These are phyloP conservation scores for Accipiter virgatus DNA, from an alignment of 2,113 vertebrate genomes.

Conservation along the genomic window DNA sequence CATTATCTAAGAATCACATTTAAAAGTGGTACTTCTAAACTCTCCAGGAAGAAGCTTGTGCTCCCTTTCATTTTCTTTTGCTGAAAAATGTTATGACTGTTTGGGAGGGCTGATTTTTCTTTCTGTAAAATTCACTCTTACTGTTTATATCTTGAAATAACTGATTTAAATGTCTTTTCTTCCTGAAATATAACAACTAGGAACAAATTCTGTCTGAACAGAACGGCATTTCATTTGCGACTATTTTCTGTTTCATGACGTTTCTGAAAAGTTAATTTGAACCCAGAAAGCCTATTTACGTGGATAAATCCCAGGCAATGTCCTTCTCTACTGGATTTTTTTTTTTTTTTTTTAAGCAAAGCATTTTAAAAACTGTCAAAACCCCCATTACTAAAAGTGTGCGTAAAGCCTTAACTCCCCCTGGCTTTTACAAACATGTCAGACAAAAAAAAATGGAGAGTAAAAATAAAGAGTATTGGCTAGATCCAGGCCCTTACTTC, in stretches of 20 bases:
- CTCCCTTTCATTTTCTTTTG: not conserved
- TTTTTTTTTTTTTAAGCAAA: not conserved
- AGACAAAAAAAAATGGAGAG: not conserved
- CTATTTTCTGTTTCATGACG: not conserved
- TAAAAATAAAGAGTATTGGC: not conserved
- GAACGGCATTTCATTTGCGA: not conserved
- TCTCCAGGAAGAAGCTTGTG: not conserved
- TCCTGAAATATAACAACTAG: not conserved
- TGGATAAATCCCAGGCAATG: not conserved
- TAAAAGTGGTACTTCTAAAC: not conserved
- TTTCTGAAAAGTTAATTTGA: constrained; percentile 8
- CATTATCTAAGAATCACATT: not conserved
- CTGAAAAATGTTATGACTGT: not conserved
- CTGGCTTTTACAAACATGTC: not conserved
- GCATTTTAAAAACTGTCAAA: not conserved
- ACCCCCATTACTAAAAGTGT: not conserved
- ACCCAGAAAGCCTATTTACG: not conserved
- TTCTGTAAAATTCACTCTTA: not conserved
- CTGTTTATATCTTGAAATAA: not conserved
- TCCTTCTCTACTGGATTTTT: not conserved
- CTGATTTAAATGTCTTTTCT: not conserved
- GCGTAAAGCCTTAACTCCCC: not conserved
- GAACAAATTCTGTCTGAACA: not conserved
- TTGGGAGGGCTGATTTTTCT: not conserved
- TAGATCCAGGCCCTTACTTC: not conserved